Base-by-base conservation (phyloP, 2,113 vertebrate genomes). In the Pseudois nayaur region DNA sequence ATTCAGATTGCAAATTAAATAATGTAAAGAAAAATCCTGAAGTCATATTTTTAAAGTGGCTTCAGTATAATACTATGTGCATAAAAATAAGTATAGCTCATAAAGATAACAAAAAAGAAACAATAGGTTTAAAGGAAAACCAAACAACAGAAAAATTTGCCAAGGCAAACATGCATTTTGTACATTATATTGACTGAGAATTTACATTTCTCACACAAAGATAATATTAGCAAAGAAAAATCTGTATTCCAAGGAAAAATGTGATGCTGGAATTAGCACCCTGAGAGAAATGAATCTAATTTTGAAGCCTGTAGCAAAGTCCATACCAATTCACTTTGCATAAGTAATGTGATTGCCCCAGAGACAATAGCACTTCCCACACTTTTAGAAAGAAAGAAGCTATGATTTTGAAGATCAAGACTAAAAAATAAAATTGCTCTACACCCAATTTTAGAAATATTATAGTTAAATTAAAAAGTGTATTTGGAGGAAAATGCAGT, bases 151-250 rank as follows among this genome's bases (percentile, higher is more conserved):
- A 81, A 89, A 59, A 83, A 19, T 50, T n/a, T 54, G 55, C 3
- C 27, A 36, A 54, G 29, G 48, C 21, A 64, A 14, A 54, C 29
- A 2, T 74, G 33, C 25, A 31, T 95, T 92, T 82, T 59, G 4
- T 95, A 64, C 4, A 14, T 45, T 67, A 11, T 45, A 9, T 33
- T 40, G 16, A 91, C 29, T 57, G 52, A 62, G 17, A 67, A 79
- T 27, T 94, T 17, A 0, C 19, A 88, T 87, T 67, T 95, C 52
- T 67, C 82, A 60, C n/a, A 43, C 59, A 86, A 95, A 83, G 23
- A 59, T 83, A 81, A 54, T 94, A 87, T 50, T 93, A 89, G 67
- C 57, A 82, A 55, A 71, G 81, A 54, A 96, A 97, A 89, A 82
- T 78, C 13, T 96, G 33, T 60, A 79, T 97, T 97, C 36, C 36